Evolutionary conservation across 2,797 vertebrate genomes (phyloP).

Genomic region (Cephalopachus bancanus): DNA sequence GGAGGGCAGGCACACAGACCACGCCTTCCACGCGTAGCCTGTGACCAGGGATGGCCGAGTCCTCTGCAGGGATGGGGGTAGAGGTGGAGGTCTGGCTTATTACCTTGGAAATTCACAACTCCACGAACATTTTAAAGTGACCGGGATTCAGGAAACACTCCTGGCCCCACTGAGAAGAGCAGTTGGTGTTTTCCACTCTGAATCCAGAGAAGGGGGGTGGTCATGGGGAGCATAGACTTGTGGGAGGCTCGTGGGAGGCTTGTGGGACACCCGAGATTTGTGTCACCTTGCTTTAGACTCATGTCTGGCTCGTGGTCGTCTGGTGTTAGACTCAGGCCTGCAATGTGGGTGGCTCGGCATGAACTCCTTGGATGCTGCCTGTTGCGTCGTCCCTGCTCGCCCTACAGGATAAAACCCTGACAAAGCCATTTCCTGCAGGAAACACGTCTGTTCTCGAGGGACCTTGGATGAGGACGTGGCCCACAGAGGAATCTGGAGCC

Average conservation of each 20-base stretch:
- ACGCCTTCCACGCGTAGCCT: too few species aligned
- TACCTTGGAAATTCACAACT: too few species aligned
- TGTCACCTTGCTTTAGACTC: not conserved
- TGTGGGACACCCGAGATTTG: not conserved
- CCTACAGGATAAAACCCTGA: not conserved
- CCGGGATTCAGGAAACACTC: slow-evolving; percentile 60
- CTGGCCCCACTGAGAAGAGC: not conserved
- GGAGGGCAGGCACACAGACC: too few species aligned
- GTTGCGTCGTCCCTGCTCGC: slow-evolving; percentile 14
- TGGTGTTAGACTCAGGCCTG: not conserved
- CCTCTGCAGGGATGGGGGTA: too few species aligned
- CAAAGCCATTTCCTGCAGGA: slow-evolving; percentile 3
- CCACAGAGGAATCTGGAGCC: not conserved
- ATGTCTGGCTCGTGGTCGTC: too few species aligned
- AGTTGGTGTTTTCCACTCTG: slow-evolving; percentile 41
- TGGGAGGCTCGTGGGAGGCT: not conserved
- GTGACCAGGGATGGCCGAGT: too few species aligned
- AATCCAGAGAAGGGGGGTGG: not conserved
- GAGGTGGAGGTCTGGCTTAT: too few species aligned
- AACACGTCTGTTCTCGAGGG: not conserved
- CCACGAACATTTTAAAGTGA: not conserved
- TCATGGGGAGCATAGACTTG: not conserved
- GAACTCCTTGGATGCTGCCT: not conserved
- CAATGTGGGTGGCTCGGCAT: not conserved
- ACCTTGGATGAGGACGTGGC: not conserved